phyloP scores from a whole-genome alignment of 2,797 vertebrate species.

The Rhinoraja longicauda region DNA sequence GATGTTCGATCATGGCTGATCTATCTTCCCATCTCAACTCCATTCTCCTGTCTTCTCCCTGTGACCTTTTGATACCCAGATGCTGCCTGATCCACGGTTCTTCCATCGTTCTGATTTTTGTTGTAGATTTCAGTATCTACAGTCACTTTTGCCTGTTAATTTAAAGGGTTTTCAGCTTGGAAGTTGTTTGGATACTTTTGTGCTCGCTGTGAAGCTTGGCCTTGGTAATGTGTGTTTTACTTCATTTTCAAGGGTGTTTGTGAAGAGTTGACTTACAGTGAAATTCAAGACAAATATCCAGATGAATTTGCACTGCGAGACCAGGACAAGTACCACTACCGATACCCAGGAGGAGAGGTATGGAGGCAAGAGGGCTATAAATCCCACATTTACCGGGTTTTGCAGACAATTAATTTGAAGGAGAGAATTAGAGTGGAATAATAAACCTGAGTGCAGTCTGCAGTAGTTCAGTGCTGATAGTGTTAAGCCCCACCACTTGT shows the following conservation, averaged over 20 bases:
- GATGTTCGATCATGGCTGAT: too few relatives aligned
- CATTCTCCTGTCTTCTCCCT: too few relatives aligned
- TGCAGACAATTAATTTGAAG: not conserved
- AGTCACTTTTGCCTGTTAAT: too few relatives aligned
- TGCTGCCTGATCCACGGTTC: too few relatives aligned
- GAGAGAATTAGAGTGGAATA: not conserved
- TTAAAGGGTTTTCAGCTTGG: too few relatives aligned
- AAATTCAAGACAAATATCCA: constrained; percentile 80
- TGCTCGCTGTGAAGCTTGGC: not conserved
- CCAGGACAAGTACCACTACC: constrained; percentile 94
- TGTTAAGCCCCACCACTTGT: not conserved
- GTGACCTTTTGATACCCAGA: too few relatives aligned
- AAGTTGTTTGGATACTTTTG: not conserved
- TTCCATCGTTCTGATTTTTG: too few relatives aligned
- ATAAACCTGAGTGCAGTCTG: not conserved
- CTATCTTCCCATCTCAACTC: too few relatives aligned
- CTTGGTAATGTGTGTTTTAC: not conserved
- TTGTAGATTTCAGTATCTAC: too few relatives aligned
- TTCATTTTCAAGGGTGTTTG: constrained; percentile 75
- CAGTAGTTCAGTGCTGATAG: not conserved
- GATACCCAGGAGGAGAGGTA: constrained; percentile 97
- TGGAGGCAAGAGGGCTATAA: not conserved
- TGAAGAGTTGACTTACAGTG: constrained; percentile 91
- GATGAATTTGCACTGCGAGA: constrained; percentile 91
- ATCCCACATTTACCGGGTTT: not conserved